Conservation (phyloP, 2,888 invertebrate genomes). For the Lathronympha strigana region DNA sequence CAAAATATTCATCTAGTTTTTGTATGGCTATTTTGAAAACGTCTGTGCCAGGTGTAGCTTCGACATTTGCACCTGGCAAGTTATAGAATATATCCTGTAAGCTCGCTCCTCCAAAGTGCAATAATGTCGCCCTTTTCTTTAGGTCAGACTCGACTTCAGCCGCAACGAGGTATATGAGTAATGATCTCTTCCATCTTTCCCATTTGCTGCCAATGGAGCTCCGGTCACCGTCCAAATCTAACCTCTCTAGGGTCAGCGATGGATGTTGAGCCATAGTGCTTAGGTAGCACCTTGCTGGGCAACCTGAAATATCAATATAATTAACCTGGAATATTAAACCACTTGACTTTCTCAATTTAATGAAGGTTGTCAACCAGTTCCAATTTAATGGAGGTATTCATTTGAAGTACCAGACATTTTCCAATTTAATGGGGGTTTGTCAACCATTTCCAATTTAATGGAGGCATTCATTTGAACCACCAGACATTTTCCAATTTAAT, state of each 20-base stretch:
- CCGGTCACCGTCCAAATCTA: constrained; percentile 14
- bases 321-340: too few relatives aligned
- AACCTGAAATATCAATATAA: too few relatives aligned
- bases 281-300: too few relatives aligned
- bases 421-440: too few relatives aligned
- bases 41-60: not conserved
- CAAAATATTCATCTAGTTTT: constrained; percentile 35
- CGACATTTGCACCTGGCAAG: constrained; percentile 3
- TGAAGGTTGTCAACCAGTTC: too few relatives aligned
- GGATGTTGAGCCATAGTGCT: constrained; percentile 7
- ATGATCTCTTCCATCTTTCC: constrained; percentile 16
- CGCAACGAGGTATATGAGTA: constrained; percentile 5
- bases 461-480: too few relatives aligned
- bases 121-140: constrained; percentile 41
- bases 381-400: too few relatives aligned
- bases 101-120: constrained; percentile 27
- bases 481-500: too few relatives aligned
- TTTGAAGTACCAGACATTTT: too few relatives aligned
- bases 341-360: too few relatives aligned
- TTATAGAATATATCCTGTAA: constrained; percentile 42
- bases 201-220: constrained; percentile 14
- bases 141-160: not conserved
- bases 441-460: too few relatives aligned
- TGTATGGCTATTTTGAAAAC: constrained; percentile 22
- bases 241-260: constrained; percentile 3